Conservation (phyloP, 2,113 vertebrate genomes). For the Corvus cornix region DNA sequence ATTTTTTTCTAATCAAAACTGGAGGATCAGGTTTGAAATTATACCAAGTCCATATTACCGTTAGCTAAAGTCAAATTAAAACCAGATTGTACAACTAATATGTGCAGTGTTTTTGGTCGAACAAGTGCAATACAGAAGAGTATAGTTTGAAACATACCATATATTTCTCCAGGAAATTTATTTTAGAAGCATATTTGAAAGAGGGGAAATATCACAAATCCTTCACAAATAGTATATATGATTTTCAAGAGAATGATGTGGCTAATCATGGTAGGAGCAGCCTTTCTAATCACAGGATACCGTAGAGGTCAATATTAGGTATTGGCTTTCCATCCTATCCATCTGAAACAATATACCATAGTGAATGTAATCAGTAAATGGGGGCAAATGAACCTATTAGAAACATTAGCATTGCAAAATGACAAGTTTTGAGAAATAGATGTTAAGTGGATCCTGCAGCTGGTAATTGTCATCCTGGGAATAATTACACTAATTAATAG, state of each 20-base stretch:
- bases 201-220: conserved; percentile 51
- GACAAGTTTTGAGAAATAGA: conserved; percentile 72
- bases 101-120: neutral
- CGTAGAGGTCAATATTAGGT: conserved; percentile 82
- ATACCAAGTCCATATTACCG: neutral
- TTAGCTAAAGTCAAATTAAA: neutral
- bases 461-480: conserved; percentile 90
- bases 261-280: conserved; percentile 64
- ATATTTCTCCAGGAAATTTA: neutral
- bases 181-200: conserved; percentile 28
- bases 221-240: conserved; percentile 25
- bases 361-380: conserved; percentile 87
- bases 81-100: neutral
- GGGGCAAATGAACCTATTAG: conserved; percentile 83
- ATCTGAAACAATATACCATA: conserved; percentile 83
- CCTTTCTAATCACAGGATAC: conserved; percentile 75
- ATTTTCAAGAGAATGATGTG: conserved; percentile 56
- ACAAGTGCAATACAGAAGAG: neutral
- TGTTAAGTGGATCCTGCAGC: conserved; percentile 91
- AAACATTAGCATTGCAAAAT: conserved; percentile 78
- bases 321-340: conserved; percentile 79
- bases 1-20: neutral
- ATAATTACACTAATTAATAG: conserved; percentile 98
- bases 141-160: neutral
- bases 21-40: neutral